Evolutionary conservation across 2,113 vertebrate genomes (phyloP), one percentile per base, ranked within the genome.

Genomic region (Tetrao urogallus): DNA sequence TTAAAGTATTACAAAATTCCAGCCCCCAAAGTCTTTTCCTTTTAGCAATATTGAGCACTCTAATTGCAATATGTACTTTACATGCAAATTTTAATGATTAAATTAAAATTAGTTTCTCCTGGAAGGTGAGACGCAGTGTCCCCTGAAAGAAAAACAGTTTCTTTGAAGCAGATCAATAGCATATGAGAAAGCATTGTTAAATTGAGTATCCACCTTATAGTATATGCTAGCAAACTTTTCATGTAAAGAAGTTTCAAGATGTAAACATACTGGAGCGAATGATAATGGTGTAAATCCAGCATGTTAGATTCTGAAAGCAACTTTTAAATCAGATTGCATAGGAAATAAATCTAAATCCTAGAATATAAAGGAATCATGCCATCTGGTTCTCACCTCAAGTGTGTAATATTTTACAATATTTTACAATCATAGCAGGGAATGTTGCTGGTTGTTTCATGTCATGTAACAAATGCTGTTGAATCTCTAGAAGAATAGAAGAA

Each of bases 51-150:
- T 60, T 81, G 74, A 60, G 66, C 89, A 90, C 47, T 81, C 40
- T 38, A 89, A 90, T 88, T 90, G 85, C 78, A 92, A 63, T 86
- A 82, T 47, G 43, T 81, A 94, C 86, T 95, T 87, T 74, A 92
- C 78, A 94, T 92, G 50, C 58, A 96, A 96, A 96, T 97, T 88
- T 95, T 79, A 96, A 91, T 90, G 71, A 82, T 86, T 82, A 86
- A 56, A 40, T 89, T 86, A 75, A 94, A 97, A 97, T 92, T 85
- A 94, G 64, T 88, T 95, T 84, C 60, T 93, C 73, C 77, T 90
- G 61, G 45, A 77, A 93, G 28, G 74, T 82, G 47, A 91, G 47
- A 34, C 92, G 21, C 69, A 71, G 7, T 11, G 42, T 74, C 47
- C 34, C 66, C 76, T 88, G 92, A 92, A 93, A 89, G 38, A 94